Percentiles rank a stretch among this genome's conserved stretches.
Conservation (phyloP, 2,797 vertebrate species). For the Oreochromis grahami region DNA sequence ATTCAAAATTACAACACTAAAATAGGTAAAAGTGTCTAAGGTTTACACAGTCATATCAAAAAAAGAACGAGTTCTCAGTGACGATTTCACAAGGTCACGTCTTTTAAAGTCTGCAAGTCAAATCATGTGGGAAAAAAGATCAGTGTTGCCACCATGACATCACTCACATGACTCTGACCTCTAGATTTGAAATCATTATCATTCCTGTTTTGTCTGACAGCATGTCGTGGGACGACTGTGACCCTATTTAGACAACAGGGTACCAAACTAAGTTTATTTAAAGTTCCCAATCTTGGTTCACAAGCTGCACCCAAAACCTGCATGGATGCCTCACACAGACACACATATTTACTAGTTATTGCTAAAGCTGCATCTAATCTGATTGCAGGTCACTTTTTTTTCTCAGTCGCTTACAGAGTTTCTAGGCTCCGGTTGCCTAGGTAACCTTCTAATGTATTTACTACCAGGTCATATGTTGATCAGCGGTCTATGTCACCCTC, state of each 20-base stretch:
- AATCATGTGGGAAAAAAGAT: background rate
- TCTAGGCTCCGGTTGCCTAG: background rate
- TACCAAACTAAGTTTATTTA: background rate
- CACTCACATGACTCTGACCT: background rate
- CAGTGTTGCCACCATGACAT: background rate
- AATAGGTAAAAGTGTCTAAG: fast-evolving
- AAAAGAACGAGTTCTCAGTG: background rate
- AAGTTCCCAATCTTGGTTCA: background rate
- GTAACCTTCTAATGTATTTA: background rate
- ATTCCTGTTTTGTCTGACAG: background rate
- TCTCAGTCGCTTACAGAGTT: background rate
- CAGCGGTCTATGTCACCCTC: background rate
- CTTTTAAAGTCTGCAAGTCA: background rate
- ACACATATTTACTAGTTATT: background rate
- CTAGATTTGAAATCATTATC: background rate
- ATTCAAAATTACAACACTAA: background rate
- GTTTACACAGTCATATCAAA: fast-evolving
- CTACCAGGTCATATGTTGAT: background rate
- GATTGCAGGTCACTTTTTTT: too few relatives aligned
- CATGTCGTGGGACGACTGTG: background rate
- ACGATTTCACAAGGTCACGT: background rate
- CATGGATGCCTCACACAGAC: background rate
- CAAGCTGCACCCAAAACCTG: background rate
- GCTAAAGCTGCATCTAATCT: too few relatives aligned
- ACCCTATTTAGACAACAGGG: fast-evolving